Base-by-base conservation (phyloP, 2,888 invertebrate genomes). In the Eupithecia subfuscata region DNA sequence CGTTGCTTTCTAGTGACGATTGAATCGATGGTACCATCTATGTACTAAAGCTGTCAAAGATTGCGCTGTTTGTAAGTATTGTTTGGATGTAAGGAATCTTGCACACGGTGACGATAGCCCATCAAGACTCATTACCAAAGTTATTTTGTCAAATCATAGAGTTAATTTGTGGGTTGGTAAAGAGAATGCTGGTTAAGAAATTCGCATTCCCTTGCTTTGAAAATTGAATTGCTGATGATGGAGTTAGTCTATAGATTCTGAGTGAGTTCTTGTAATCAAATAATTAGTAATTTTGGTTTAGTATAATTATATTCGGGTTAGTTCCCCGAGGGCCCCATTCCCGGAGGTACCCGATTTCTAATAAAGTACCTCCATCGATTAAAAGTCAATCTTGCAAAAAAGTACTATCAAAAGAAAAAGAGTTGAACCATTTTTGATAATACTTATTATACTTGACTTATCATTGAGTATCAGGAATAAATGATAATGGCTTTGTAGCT, bases 1-100 rank as follows among this genome's bases (percentile, higher is more conserved):
- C 80, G 43, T 40, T 70, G 77, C 82, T 82, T 82, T 86, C 85
- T 86, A 88, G 79, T 80, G 78, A 80, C 82, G 81, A 85, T 85
- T 84, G 82, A 86, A 80, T 83, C 84, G 84, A 83, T 85, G 82
- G 48, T 67, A 69, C 65, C 70, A 63, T 65, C 65, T 70, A 12
- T 72, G 37, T 63, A 73, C 63, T 70, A 85, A 88, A 88, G 80
- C 80, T 81, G 82, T 70, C 78, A 71, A 80, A 86, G 87, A 90
- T 89, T 84, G 84, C 83, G 85, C 84, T 88, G 88, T 89, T 89
- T 81, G 85, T 75, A 82, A 82, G 63, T 40, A 37, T 14, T 63
- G 25, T 65, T 11, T 25, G 22, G 22, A n/a, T 63, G 30, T 30
- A 63, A 63, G 64, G 64, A 22, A 9, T 64, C 25, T 64, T 71